Conservation (phyloP, 1,140 invertebrate genomes). For the Hetaerina americana region DNA sequence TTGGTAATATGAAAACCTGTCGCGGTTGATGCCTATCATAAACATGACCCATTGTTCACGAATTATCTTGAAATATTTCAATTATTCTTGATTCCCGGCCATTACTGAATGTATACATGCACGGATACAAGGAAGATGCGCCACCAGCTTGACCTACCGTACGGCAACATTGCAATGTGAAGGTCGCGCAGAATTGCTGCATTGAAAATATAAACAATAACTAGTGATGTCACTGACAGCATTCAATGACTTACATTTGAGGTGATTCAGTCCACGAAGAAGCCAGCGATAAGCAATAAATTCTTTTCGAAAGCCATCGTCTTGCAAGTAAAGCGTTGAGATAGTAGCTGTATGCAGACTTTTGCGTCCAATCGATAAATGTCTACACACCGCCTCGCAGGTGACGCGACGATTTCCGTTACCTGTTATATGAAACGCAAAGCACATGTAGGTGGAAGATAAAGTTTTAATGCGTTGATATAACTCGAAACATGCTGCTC, state of each 20-base stretch:
- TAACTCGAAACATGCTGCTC: neutral
- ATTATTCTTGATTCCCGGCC: no score
- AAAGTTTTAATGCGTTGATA: neutral
- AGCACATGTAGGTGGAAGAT: neutral
- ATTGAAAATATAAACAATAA: slow-evolving; percentile 1
- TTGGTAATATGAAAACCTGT: no score
- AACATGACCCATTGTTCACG: no score
- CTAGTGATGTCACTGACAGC: neutral
- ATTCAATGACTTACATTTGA: neutral
- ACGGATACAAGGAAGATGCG: neutral
- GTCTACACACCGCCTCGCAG: neutral
- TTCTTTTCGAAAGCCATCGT: neutral
- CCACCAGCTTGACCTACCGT: neutral
- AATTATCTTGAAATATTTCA: no score
- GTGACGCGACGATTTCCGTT: neutral
- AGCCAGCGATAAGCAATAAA: neutral
- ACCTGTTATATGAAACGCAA: neutral
- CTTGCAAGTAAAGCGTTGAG: neutral
- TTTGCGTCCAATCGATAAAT: neutral
- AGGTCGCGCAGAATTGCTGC: neutral
- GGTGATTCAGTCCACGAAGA: neutral
- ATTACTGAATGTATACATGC: neutral
- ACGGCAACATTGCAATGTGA: neutral
- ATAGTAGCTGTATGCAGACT: neutral
- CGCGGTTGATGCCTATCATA: no score